These are phyloP conservation scores for Erebia ligea DNA, from an alignment of 2,888 invertebrate species.

Conservation along the genomic window DNA sequence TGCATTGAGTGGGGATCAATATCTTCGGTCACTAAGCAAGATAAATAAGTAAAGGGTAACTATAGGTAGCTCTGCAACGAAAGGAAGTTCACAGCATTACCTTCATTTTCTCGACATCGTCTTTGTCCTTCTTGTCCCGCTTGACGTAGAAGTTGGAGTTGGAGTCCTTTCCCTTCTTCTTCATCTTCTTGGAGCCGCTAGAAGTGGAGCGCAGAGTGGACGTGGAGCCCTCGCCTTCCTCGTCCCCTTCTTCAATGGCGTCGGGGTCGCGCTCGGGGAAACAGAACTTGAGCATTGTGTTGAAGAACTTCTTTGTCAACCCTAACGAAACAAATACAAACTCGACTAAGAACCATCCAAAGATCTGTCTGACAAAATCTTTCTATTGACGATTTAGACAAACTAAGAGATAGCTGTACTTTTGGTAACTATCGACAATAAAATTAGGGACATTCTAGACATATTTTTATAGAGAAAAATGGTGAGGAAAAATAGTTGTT, in stretches of 20 bases:
- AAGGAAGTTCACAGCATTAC: slow-evolving; percentile 56
- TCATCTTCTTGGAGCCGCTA: slow-evolving; percentile 77
- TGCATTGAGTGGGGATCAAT: background rate
- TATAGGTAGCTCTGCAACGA: no score
- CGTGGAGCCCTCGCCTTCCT: slow-evolving; percentile 68
- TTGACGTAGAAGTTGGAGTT: slow-evolving; percentile 95
- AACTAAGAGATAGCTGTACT: no score
- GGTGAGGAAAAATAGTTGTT: no score
- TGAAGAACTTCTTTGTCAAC: slow-evolving; percentile 97
- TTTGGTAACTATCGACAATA: no score
- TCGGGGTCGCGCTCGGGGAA: slow-evolving; percentile 97
- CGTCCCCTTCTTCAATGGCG: slow-evolving; percentile 88
- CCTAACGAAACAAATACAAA: slow-evolving; percentile 64
- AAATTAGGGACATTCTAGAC: no score
- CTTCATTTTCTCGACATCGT: slow-evolving; percentile 99
- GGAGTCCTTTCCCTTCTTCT: slow-evolving; percentile 87
- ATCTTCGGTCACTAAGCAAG: background rate
- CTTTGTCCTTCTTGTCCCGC: slow-evolving; percentile 91
- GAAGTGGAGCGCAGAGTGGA: slow-evolving; percentile 61
- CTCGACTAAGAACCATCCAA: background rate
- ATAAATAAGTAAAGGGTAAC: background rate
- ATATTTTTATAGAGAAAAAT: background rate
- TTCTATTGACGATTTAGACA: no score
- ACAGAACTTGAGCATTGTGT: slow-evolving; percentile 98
- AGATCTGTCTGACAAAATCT: no score